phyloP scores from a whole-genome alignment of 2,113 vertebrate species.

The Psephotus haematonotus region DNA sequence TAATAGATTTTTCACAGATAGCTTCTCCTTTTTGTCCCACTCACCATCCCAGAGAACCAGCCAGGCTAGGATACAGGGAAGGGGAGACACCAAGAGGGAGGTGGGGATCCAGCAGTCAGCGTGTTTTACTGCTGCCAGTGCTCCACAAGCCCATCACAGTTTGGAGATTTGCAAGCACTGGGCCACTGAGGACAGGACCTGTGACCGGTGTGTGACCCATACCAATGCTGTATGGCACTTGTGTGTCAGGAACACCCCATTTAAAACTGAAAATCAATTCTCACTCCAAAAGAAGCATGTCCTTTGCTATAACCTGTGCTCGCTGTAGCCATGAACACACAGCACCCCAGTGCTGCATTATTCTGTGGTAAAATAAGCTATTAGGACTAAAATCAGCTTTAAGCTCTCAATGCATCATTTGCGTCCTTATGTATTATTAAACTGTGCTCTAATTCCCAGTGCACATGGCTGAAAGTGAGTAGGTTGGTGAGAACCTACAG shows the following conservation, averaged over 20 bases:
- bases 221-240: neutral
- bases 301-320: neutral
- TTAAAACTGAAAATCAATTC: neutral
- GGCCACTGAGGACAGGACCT: neutral
- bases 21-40: neutral
- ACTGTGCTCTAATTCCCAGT: neutral
- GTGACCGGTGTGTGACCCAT: neutral
- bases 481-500: neutral
- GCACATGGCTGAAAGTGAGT: neutral
- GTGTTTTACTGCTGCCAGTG: accelerated
- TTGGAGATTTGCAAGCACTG: neutral
- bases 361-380: neutral
- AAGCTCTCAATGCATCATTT: neutral
- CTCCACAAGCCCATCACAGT: neutral
- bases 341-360: neutral
- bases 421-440: neutral
- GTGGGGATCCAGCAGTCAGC: neutral
- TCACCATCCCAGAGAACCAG: neutral
- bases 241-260: neutral
- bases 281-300: neutral
- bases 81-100: constrained; percentile 43
- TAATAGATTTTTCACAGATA: constrained; percentile 1
- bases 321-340: neutral
- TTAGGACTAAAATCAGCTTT: neutral
- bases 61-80: neutral